phyloP scores from a whole-genome alignment of 53 echinoderm and acorn worm genomes.

The Holothuria leucospilota region DNA sequence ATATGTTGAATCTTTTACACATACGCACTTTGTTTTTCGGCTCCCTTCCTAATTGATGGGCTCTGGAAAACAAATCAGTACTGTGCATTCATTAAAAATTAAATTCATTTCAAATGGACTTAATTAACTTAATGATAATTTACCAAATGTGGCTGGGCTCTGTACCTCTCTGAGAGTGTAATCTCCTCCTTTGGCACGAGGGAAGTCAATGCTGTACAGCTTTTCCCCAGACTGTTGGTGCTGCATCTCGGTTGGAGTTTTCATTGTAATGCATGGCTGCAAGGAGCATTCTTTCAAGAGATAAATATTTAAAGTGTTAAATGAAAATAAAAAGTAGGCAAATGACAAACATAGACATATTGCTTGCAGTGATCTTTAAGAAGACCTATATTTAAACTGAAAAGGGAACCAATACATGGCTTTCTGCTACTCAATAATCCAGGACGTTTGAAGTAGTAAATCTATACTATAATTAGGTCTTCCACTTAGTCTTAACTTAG shows the following conservation, averaged over 20 bases:
- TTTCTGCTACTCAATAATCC: too few species aligned
- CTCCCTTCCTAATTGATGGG: slow-evolving; percentile 1
- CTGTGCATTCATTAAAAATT: slow-evolving; percentile 3
- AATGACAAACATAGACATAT: too few species aligned
- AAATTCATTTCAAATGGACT: background rate
- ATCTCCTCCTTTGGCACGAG: slow-evolving; percentile 22
- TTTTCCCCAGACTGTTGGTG: background rate
- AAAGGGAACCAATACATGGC: too few species aligned
- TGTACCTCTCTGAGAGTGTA: slow-evolving; percentile 4
- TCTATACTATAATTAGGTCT: too few species aligned
- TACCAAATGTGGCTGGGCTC: slow-evolving; percentile 8
- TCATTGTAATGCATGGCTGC: slow-evolving; percentile 39
- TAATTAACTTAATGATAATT: background rate
- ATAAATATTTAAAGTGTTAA: background rate
- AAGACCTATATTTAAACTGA: too few species aligned
- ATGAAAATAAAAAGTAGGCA: too few species aligned
- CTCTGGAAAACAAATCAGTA: background rate
- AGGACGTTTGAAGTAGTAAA: too few species aligned
- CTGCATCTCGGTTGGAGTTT: background rate
- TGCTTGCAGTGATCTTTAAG: too few species aligned
- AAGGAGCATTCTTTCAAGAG: slow-evolving; percentile 24
- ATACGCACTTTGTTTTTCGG: background rate
- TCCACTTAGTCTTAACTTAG: too few species aligned
- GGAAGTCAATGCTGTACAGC: slow-evolving; percentile 3
- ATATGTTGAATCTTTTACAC: too few species aligned